These are phyloP conservation scores for Aleiodes leptofemur DNA, from an alignment of 2,888 invertebrate genomes.

Conservation along the genomic window DNA sequence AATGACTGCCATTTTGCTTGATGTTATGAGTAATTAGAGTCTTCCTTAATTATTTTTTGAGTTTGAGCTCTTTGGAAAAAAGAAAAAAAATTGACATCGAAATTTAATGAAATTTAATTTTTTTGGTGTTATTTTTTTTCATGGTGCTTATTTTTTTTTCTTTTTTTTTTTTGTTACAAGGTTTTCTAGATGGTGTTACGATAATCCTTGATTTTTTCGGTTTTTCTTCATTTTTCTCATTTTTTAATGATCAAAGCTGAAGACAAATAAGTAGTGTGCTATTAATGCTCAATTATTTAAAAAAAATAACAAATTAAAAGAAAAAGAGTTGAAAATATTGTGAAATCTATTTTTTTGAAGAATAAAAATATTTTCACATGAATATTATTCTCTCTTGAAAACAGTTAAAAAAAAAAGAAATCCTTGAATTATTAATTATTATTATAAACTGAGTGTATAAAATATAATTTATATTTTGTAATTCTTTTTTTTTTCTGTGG, in stretches of 20 bases:
- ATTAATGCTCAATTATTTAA: slow-evolving; percentile 28
- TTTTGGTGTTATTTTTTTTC: too few species aligned
- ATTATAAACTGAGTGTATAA: slow-evolving; percentile 16
- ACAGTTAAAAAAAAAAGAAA: slow-evolving; percentile 2
- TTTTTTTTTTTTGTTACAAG: not conserved
- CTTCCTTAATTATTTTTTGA: slow-evolving; percentile 32
- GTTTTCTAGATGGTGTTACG: not conserved
- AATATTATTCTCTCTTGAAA: slow-evolving; percentile 21
- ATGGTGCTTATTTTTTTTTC: not conserved
- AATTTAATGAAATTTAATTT: not conserved
- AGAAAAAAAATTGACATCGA: slow-evolving; percentile 2
- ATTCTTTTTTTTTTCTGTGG: not conserved
- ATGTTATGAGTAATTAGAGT: slow-evolving; percentile 21
- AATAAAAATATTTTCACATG: slow-evolving; percentile 30
- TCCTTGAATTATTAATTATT: slow-evolving; percentile 5
- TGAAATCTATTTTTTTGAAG: slow-evolving; percentile 29
- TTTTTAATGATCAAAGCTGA: not conserved
- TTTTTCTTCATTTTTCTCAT: not conserved
- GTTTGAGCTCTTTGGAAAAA: slow-evolving; percentile 29
- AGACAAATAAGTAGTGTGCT: slow-evolving; percentile 12
- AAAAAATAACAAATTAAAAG: slow-evolving; percentile 6
- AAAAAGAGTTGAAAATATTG: slow-evolving; percentile 26
- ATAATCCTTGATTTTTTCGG: not conserved
- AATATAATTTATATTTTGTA: slow-evolving; percentile 27
- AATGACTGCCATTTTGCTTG: slow-evolving; percentile 30